Conservation (phyloP, 92 coral and sea anemone species). For the Epizoanthus scotinus region DNA sequence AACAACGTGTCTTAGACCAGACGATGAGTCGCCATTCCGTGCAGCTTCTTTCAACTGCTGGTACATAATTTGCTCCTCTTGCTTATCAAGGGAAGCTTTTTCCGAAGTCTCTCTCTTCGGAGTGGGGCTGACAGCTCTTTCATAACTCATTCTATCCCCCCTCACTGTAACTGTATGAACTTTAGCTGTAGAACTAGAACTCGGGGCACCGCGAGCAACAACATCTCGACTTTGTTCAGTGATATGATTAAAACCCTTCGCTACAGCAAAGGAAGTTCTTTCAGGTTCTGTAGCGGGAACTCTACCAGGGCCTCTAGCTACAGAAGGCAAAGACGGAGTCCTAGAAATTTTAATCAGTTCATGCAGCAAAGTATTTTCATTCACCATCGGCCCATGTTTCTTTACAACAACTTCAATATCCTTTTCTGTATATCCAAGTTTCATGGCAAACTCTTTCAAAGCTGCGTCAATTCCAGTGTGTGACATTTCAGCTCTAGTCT, state of each 20-base stretch:
- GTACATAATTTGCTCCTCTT: conserved; percentile 70
- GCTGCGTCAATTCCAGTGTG: conserved; percentile 35
- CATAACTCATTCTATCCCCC: conserved; percentile 13
- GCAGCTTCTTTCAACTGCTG: conserved; percentile 63
- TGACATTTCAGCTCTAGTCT: conserved; percentile 2
- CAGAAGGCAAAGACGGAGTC: background rate
- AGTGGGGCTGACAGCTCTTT: background rate
- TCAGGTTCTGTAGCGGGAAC: conserved; percentile 18
- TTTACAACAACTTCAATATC: conserved; percentile 77
- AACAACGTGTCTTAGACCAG: conserved; percentile 86
- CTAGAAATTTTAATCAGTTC: conserved; percentile 75
- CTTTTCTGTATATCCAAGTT: conserved; percentile 77
- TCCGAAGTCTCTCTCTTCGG: conserved; percentile 9
- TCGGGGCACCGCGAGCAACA: conserved; percentile 50
- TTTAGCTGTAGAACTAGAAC: background rate
- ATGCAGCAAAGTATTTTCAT: conserved; percentile 73
- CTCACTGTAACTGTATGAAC: background rate
- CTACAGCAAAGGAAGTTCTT: background rate
- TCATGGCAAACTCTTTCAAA: conserved; percentile 81
- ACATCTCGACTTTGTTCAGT: conserved; percentile 36
- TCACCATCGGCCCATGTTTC: conserved; percentile 77
- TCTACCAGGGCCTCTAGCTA: background rate
- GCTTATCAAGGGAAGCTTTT: conserved; percentile 44
- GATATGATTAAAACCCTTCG: background rate
- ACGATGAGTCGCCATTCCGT: conserved; percentile 48